These are phyloP conservation scores for Parnassius mnemosyne DNA, from an alignment of 2,888 invertebrate genomes.

Conservation along the genomic window DNA sequence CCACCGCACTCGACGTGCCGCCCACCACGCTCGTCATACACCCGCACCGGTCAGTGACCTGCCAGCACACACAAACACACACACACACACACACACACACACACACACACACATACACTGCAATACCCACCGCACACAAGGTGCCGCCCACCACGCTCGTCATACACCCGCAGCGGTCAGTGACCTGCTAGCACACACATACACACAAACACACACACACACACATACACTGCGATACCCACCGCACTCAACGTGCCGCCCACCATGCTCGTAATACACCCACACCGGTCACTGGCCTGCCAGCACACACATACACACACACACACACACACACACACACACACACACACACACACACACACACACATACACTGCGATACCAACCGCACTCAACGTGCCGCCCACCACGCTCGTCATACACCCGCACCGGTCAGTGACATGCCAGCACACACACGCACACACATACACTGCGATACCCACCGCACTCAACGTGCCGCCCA, in stretches of 20 bases:
- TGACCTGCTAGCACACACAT: slow-evolving; percentile 23
- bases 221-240: not conserved
- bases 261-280: not conserved
- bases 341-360: not conserved
- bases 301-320: slow-evolving; percentile 19
- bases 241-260: not conserved
- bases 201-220: slow-evolving; percentile 45
- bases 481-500: not conserved
- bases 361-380: too few species aligned
- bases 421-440: too few species aligned
- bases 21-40: slow-evolving; percentile 81
- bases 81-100: slow-evolving; percentile 30
- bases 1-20: slow-evolving; percentile 90
- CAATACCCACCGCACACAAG: slow-evolving; percentile 44
- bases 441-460: too few species aligned
- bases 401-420: too few species aligned
- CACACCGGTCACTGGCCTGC: slow-evolving; percentile 26
- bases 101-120: slow-evolving; percentile 47
- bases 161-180: slow-evolving; percentile 56
- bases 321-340: slow-evolving; percentile 49
- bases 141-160: slow-evolving; percentile 31
- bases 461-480: not conserved
- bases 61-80: not conserved
- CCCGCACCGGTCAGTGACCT: not conserved
- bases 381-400: too few species aligned